Base-by-base conservation (phyloP, 1,140 invertebrate species). In the Asbolus verrucosus region DNA sequence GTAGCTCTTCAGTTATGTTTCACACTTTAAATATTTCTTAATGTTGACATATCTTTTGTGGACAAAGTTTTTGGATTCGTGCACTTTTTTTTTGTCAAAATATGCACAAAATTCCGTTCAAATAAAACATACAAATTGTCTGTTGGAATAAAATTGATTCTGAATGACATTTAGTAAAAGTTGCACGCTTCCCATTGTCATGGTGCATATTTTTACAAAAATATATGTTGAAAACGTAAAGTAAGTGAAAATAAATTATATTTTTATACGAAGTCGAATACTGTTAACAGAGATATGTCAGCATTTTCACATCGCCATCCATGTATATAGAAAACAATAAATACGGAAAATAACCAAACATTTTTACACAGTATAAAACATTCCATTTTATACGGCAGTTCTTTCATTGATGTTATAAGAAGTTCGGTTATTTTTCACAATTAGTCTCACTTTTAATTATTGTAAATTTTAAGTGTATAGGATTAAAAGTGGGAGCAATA, bases 381-480 rank as follows among this genome's bases (percentile, higher is more conserved):
- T 79, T 79, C 78, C 78, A 79, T 79, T 79, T 78, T 78, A 68
- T 79, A 77, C 70, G 41, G n/a, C 63, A 65, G 30, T 65, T 19
- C 30, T 14, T 27, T 31, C 9, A 16, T 46, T 33, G 16, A 41
- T 60, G 13, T 15, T 67, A 27, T 68, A 62, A n/a, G n/a, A 69
- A 59, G 18, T 39, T 76, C 76, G 75, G 75, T 76, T 76, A 78
- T 78, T 76, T 76, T 78, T 75, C 50, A n/a, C n/a, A 70, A 71
- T 71, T 16, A 31, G 54, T 62, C 36, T 72, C 69, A 72, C 71
- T 75, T 75, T 69, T 66, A 73, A 67, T 69, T 14, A n/a, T 70
- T 75, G 69, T 75, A 74, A 63, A 77, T 73, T 71, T 62, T 27
- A 15, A 61, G 30, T 74, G 67, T 76, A 75, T 69, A 75, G 63